phyloP scores from a whole-genome alignment of 2,888 invertebrate species.

The Caenorhabditis zanzibari region DNA sequence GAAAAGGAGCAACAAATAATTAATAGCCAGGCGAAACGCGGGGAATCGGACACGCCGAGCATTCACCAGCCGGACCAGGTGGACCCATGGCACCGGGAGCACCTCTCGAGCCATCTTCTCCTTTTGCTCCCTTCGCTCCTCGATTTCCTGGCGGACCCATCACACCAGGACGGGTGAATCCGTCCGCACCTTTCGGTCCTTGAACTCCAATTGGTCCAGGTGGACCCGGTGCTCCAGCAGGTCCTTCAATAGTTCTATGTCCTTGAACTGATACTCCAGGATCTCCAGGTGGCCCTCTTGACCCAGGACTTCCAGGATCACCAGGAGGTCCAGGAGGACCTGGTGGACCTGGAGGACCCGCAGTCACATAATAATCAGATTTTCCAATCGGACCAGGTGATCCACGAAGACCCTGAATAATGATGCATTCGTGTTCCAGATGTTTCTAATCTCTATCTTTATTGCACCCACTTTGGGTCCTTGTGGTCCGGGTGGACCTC shows the following conservation, averaged over 20 bases:
- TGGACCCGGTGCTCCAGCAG: constrained; percentile 59
- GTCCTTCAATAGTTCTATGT: constrained; percentile 1
- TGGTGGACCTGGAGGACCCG: constrained; percentile 63
- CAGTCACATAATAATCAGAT: constrained; percentile 54
- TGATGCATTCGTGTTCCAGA: background rate
- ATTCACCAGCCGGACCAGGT: constrained; percentile 56
- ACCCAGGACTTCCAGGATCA: constrained; percentile 62
- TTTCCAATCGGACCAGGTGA: constrained; percentile 42
- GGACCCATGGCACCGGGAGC: constrained; percentile 48
- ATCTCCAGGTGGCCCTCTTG: constrained; percentile 57
- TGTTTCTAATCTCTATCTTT: background rate
- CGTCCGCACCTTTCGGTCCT: constrained; percentile 45
- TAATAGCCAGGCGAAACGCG: constrained; percentile 69
- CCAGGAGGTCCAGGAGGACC: constrained; percentile 65
- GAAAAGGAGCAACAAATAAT: background rate
- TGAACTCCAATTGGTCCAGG: constrained; percentile 56
- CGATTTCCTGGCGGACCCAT: constrained; percentile 68
- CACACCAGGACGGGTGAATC: constrained; percentile 51
- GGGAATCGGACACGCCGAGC: constrained; percentile 66
- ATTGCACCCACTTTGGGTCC: constrained; percentile 56
- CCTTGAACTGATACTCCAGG: constrained; percentile 25
- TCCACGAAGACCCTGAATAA: constrained; percentile 61
- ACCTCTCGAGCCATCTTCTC: constrained; percentile 55
- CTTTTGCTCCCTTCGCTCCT: constrained; percentile 67
- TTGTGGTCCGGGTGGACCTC: constrained; percentile 69